Evolutionary conservation across 2,888 invertebrate species (phyloP).

Genomic region (Lasioglossum figueresi): DNA sequence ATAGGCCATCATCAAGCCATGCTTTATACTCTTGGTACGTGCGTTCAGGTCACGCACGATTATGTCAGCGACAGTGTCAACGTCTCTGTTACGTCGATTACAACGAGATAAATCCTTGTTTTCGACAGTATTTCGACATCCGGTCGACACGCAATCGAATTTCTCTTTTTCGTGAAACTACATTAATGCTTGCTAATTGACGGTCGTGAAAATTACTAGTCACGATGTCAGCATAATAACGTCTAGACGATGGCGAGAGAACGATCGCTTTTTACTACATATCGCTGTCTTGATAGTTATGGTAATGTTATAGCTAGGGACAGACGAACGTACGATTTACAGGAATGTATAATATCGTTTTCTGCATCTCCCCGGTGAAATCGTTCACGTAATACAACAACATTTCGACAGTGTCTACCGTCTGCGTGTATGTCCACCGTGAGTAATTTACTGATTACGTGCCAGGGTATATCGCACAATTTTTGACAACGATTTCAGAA

Average conservation of each 20-base stretch:
- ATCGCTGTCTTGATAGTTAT: not conserved
- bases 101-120: not conserved
- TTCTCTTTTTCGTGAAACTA: conserved; percentile 32
- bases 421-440: conserved; percentile 4
- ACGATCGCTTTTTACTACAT: not conserved
- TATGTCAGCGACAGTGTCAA: conserved; percentile 31
- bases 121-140: conserved; percentile 8
- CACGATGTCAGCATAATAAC: not conserved
- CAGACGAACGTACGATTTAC: not conserved
- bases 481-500: conserved; percentile 22
- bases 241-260: not conserved
- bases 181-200: conserved; percentile 13
- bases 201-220: not conserved
- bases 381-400: conserved; percentile 47
- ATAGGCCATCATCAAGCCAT: conserved; percentile 17
- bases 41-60: conserved; percentile 9
- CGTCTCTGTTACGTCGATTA: not conserved
- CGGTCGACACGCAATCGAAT: conserved; percentile 16
- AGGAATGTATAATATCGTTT: not conserved
- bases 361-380: conserved; percentile 33
- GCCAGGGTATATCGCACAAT: conserved; percentile 14
- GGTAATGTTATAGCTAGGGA: not conserved
- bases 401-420: not conserved
- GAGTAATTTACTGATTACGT: conserved; percentile 44
- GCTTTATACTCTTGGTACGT: not conserved